Base-by-base conservation (phyloP, 2,888 invertebrate genomes). In the Acrobeloides nanus region DNA sequence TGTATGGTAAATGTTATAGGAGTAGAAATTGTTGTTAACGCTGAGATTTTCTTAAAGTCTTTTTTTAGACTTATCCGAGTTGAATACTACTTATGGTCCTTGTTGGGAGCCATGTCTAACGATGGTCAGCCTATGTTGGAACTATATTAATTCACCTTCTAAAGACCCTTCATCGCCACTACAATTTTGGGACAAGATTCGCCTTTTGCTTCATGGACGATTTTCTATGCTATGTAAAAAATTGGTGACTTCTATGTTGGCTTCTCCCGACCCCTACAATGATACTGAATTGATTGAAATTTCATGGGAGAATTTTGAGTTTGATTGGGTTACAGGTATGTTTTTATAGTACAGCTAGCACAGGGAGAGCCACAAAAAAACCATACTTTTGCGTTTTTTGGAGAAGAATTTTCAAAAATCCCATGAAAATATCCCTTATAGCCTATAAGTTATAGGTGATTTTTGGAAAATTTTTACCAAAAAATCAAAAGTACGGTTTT, bases 231-330 rank as follows among this genome's bases (percentile, higher is more conserved):
- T 85, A 61, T 85, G 88, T 17, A 83, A 84, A 65, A 86, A 86
- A 72, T 81, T 92, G 75, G 54, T 62, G n/a, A 89, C 89, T 0
- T 86, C 92, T 29, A 78, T 93, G 29, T 79, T 97, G 51, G 93
- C 92, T 10, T 17, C 27, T 0, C 80, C 90, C 10, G 92, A 97
- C 78, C 97, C 97, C 0, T 97, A 95, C 76, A 97, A 97, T 74
- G 89, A 89, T 4, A 95, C 95, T 0, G 97, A 97, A 76, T 88
- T 95, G 78, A 92, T 97, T 88, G 95, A 97, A 76, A 81, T 93
- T 56, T 87, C 88, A 0, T 97, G 95, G 93, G 84, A 83, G 31
- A 84, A 88, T 64, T 82, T 92, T 3, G 84, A 86, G 26, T 83
- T 97, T 72, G 90, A 95, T 68, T 95, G 95, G 93, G 89, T 89